These are phyloP conservation scores for Virgularia gustaviana DNA, from an alignment of 92 coral and sea anemone species.

Conservation along the genomic window DNA sequence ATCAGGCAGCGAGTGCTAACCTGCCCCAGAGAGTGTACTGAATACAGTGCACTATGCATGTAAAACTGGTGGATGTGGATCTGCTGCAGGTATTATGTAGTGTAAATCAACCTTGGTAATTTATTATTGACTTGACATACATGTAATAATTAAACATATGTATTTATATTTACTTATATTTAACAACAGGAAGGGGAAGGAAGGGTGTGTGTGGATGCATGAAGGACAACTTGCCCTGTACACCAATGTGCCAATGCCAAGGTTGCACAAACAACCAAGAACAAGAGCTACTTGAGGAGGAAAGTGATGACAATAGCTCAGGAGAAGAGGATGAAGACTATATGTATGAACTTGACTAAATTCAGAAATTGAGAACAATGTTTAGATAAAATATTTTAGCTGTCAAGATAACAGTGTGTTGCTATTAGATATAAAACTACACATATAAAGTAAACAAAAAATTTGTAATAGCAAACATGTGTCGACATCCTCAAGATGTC, in stretches of 20 bases:
- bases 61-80: slow-evolving; percentile 16
- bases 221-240: slow-evolving; percentile 7
- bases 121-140: background rate
- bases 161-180: background rate
- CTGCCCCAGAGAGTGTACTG: slow-evolving; percentile 14
- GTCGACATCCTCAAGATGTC: no score
- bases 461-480: no score
- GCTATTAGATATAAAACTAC: no score
- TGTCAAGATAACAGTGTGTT: no score
- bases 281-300: background rate
- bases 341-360: background rate
- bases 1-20: slow-evolving; percentile 24
- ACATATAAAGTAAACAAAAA: no score
- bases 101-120: background rate
- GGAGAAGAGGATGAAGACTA: background rate
- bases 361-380: no score
- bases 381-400: no score
- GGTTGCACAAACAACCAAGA: slow-evolving; percentile 10
- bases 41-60: background rate
- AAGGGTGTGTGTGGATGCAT: background rate
- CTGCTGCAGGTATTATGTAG: background rate
- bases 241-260: slow-evolving; percentile 14
- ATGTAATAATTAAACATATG: background rate
- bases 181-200: background rate
- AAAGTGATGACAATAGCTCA: background rate